These are phyloP conservation scores for Pagrus major DNA, from an alignment of 2,113 vertebrate genomes.

Conservation along the genomic window DNA sequence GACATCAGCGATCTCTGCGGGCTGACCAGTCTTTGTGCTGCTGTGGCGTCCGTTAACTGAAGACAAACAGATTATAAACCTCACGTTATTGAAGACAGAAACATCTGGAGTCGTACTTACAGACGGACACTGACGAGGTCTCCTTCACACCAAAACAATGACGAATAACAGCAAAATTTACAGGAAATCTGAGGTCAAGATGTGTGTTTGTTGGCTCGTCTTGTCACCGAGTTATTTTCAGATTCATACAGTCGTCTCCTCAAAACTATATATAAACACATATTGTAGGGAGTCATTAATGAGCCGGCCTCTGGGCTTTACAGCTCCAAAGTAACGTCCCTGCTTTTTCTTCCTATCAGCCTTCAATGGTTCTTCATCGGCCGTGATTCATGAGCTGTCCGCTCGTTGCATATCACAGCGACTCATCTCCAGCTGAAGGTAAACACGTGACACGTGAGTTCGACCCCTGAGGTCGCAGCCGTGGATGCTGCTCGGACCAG, in stretches of 20 bases:
- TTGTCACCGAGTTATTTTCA: background rate
- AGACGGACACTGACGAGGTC: background rate
- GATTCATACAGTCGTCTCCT: background rate
- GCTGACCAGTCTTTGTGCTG: constrained; percentile 1
- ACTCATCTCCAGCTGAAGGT: constrained; percentile 55
- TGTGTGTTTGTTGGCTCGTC: background rate
- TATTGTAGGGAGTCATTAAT: background rate
- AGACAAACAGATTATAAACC: constrained; percentile 14
- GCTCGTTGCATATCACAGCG: constrained; percentile 46
- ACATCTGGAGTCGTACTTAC: background rate
- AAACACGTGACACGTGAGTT: constrained; percentile 48
- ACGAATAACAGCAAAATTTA: background rate
- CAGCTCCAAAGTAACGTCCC: background rate
- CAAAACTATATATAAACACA: background rate
- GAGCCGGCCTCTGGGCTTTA: background rate
- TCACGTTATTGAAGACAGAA: background rate
- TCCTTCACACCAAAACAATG: background rate
- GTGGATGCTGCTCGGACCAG: background rate
- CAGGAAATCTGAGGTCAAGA: background rate
- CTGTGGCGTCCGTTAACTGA: constrained; percentile 38
- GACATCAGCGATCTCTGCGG: background rate
- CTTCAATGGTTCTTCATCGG: constrained; percentile 20
- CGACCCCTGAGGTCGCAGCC: constrained; percentile 21
- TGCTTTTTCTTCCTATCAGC: constrained; percentile 13
- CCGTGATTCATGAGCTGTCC: constrained; percentile 68